Evolutionary conservation across 1,140 invertebrate species (phyloP), one percentile per base, ranked within the genome.

Genomic region (Apolygus lucorum): DNA sequence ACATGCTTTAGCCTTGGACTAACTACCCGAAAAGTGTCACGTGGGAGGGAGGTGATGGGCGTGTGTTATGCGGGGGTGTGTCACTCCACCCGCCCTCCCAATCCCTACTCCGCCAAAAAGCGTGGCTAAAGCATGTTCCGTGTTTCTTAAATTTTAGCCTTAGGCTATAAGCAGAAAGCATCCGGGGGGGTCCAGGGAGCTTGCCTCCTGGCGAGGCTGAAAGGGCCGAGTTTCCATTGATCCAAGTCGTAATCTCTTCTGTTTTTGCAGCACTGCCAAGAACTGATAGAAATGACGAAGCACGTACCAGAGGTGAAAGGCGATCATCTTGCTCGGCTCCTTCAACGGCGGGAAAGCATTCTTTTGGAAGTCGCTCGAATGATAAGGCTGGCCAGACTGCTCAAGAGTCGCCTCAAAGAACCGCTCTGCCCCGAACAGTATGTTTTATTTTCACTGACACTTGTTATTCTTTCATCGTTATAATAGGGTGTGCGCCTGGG

Each of bases 351-450:
- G 52, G 90, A 91, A 74, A 83, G 85, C 63, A 80, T 92, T 1
- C 77, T 91, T 28, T 81, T 88, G 17, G 87, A 90, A 75, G 85
- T 91, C 66, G 88, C 88, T 26, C 82, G 89, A 67, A 89, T 89
- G 80, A 83, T 90, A 11, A 80, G 88, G 22, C 78, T 90, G 14
- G 89, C 89, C 17, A 78, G 86, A 62, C 80, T 90, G 28, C 78
- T 90, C 2, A 85, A 85, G 75, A 85, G 87, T 13, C 80, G 89
- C 49, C 78, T 90, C 21, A 83, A 83, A 71, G 87, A 90, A 72
- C 83, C 86, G 8, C 79, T 88, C 62, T 79, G 81, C 73, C 73
- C 79, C 63, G 75, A 76, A 70, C 76, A 70, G 80, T 81, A 76
- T 76, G 76, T 77, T 17, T 17, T 42, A 4, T 42, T 17, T 17